Evolutionary conservation across 1,140 invertebrate genomes (phyloP).

Genomic region (Pygmarrhopalites habei): DNA sequence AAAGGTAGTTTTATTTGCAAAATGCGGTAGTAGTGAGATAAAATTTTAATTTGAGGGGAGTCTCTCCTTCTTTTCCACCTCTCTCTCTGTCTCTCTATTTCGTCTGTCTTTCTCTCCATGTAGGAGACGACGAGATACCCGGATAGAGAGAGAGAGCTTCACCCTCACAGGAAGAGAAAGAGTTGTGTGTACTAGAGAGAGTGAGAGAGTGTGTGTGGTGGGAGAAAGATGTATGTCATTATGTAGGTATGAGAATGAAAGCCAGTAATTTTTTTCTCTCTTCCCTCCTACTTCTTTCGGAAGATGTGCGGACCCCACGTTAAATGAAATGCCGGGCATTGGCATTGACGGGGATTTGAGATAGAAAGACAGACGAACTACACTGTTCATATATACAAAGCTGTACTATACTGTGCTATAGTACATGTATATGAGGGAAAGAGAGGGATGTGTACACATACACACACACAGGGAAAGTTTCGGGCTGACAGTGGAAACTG

Average conservation of each 20-base stretch:
- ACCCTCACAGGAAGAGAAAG: too few relatives aligned
- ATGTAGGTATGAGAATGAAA: too few relatives aligned
- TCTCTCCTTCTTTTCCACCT: slow-evolving; percentile 9
- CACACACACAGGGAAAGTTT: neutral
- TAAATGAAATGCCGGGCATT: slow-evolving; percentile 20
- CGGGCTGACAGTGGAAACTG: slow-evolving; percentile 9
- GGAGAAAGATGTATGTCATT: too few relatives aligned
- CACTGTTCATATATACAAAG: neutral
- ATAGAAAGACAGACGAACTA: slow-evolving; percentile 10
- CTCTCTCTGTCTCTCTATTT: neutral
- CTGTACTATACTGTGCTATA: neutral
- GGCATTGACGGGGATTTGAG: slow-evolving; percentile 27
- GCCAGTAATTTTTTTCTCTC: too few relatives aligned
- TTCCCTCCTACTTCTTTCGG: too few relatives aligned
- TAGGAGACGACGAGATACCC: too few relatives aligned
- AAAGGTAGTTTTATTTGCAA: slow-evolving; percentile 13
- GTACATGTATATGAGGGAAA: neutral
- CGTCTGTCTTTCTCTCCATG: too few relatives aligned
- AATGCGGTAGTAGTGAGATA: slow-evolving; percentile 22
- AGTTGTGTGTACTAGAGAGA: too few relatives aligned
- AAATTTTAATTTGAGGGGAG: slow-evolving; percentile 35
- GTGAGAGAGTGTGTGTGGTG: too few relatives aligned
- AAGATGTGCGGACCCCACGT: neutral
- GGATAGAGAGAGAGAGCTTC: too few relatives aligned
- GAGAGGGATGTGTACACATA: neutral